Conservation (phyloP, 2,797 vertebrate species). For the Clamator glandarius region DNA sequence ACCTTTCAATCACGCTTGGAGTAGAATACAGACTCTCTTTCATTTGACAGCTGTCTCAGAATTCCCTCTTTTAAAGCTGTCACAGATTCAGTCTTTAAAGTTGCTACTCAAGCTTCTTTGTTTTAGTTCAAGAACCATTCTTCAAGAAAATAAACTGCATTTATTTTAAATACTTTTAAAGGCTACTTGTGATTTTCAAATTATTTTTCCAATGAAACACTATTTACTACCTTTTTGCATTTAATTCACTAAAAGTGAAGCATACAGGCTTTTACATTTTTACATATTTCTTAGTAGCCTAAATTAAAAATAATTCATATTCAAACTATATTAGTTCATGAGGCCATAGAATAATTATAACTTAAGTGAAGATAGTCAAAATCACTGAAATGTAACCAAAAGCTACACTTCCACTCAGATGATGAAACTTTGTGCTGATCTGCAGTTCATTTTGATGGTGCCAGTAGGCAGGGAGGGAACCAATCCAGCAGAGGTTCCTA, state of each 20-base stretch:
- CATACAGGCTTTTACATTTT: neutral
- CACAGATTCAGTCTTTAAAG: neutral
- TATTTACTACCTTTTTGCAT: rapidly evolving
- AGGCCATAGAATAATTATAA: neutral
- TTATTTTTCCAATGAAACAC: neutral
- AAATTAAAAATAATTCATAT: neutral
- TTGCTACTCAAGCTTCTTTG: neutral
- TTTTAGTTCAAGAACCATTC: neutral
- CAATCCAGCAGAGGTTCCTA: neutral
- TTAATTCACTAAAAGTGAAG: neutral
- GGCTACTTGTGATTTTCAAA: rapidly evolving
- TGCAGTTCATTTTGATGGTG: neutral
- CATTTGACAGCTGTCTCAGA: neutral
- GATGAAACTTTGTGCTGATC: rapidly evolving
- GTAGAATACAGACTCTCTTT: neutral
- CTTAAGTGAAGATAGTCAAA: neutral
- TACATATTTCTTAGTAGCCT: neutral
- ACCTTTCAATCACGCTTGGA: neutral
- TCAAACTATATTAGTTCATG: neutral
- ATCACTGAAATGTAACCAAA: neutral
- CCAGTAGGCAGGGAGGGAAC: neutral
- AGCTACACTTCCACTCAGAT: neutral
- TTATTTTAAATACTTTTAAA: neutral
- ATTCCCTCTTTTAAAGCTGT: neutral
- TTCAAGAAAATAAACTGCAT: neutral